These are phyloP conservation scores for Tautogolabrus adspersus DNA, from an alignment of 2,113 vertebrate genomes.

Conservation along the genomic window DNA sequence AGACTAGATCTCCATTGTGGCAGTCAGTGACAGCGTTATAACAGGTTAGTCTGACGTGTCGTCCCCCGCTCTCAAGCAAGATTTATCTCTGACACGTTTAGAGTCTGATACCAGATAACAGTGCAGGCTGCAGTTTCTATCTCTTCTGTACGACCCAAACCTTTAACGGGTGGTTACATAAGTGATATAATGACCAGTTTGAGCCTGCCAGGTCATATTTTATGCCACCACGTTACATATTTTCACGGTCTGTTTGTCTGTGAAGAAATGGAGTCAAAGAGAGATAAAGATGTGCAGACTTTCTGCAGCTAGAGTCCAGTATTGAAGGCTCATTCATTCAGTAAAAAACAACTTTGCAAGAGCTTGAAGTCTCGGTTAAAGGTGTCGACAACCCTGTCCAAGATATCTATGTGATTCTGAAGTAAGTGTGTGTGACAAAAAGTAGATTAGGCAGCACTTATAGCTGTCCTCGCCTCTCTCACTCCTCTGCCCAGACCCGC, in stretches of 20 bases:
- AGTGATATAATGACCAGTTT: slow-evolving; percentile 46
- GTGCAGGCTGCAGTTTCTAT: not conserved
- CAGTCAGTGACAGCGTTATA: not conserved
- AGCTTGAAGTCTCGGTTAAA: no score
- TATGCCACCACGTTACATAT: slow-evolving; percentile 7
- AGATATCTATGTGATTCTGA: not conserved
- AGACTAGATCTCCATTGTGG: not conserved
- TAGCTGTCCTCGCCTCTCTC: not conserved
- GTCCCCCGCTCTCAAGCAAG: not conserved
- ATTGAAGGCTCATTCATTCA: no score
- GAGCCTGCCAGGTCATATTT: slow-evolving; percentile 40
- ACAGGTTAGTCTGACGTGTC: not conserved
- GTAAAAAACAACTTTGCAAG: no score
- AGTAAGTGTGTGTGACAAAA: slow-evolving; percentile 13
- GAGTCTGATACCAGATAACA: not conserved
- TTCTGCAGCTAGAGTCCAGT: not conserved
- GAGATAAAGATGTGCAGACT: not conserved
- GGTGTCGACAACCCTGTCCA: not conserved
- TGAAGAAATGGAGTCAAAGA: not conserved
- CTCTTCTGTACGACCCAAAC: slow-evolving; percentile 11
- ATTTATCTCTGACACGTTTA: slow-evolving; percentile 20
- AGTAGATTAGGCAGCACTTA: slow-evolving; percentile 17
- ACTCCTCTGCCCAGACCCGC: slow-evolving; percentile 5
- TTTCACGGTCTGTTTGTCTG: slow-evolving; percentile 15
- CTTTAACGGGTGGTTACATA: slow-evolving; percentile 6